A percentile compares a stretch with the other conserved stretches of the same genome.
These are phyloP conservation scores for Drosophila mimica DNA, from an alignment of 2,888 invertebrate genomes.

Conservation along the genomic window DNA sequence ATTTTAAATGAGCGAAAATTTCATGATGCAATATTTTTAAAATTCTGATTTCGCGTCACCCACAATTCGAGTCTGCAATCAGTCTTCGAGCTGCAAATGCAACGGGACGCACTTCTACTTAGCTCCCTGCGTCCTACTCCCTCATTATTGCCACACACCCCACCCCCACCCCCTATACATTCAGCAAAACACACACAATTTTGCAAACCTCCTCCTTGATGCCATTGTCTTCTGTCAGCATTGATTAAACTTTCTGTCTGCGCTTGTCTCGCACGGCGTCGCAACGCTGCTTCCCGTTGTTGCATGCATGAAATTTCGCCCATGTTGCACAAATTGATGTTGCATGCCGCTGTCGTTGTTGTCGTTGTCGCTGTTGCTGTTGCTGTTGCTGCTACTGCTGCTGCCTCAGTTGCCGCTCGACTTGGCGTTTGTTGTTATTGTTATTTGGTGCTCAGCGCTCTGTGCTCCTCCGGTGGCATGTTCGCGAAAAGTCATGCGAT, in stretches of 20 bases:
- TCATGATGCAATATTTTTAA: slow-evolving; percentile 3
- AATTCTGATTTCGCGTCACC: slow-evolving; percentile 13
- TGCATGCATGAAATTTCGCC: slow-evolving; percentile 73
- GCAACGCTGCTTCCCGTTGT: slow-evolving; percentile 24
- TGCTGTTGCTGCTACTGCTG: slow-evolving; percentile 6
- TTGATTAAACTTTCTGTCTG: slow-evolving; percentile 74
- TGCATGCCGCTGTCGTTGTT: slow-evolving; percentile 62
- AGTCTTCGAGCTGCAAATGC: slow-evolving; percentile 21
- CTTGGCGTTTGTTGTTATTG: slow-evolving; percentile 35
- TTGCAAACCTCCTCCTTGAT: slow-evolving; percentile 1
- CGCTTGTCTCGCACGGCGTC: slow-evolving; percentile 54
- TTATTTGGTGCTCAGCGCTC: not conserved
- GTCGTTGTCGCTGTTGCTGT: slow-evolving; percentile 35
- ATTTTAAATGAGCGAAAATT: slow-evolving; percentile 8
- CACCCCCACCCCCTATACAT: not conserved
- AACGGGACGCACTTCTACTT: slow-evolving; percentile 21
- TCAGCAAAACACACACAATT: not conserved
- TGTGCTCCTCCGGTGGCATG: slow-evolving; percentile 63
- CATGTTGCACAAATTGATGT: slow-evolving; percentile 77
- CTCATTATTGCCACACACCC: not conserved
- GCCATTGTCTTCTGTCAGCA: slow-evolving; percentile 71
- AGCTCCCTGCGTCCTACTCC: not conserved
- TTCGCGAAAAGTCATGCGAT: slow-evolving; percentile 71
- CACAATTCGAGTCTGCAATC: slow-evolving; percentile 21
- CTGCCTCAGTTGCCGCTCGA: slow-evolving; percentile 12